Conservation (phyloP, 2,888 invertebrate genomes). For the Harmothoe impar region DNA sequence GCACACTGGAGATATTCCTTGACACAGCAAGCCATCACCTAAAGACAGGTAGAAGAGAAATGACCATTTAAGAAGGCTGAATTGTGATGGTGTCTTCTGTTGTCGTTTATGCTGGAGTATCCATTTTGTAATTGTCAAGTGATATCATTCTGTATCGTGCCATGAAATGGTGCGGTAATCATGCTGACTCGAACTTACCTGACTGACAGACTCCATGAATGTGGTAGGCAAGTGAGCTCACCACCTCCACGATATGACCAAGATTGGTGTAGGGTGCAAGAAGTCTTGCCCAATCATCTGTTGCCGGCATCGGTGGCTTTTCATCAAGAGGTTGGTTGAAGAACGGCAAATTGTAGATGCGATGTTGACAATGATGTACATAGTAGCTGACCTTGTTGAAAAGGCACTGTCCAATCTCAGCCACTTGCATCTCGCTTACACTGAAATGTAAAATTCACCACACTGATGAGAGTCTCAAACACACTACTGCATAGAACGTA, state of each 20-base stretch:
- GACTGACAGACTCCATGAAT: not conserved
- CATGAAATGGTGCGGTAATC: not conserved
- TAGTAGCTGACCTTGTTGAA: not conserved
- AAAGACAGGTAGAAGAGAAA: not conserved
- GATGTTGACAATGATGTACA: conserved; percentile 1
- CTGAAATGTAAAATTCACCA: not conserved
- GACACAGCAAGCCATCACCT: not conserved
- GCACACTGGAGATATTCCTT: not conserved
- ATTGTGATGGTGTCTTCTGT: too few species aligned
- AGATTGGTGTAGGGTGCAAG: not conserved
- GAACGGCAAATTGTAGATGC: not conserved
- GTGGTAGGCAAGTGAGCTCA: not conserved
- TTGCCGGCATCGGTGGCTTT: not conserved
- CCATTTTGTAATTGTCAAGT: too few species aligned
- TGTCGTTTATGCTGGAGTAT: too few species aligned
- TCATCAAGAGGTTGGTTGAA: not conserved
- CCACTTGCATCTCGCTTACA: not conserved
- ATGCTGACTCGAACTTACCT: not conserved
- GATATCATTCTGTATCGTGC: too few species aligned
- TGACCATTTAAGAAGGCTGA: too few species aligned
- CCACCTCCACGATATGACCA: not conserved
- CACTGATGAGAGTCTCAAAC: too few species aligned
- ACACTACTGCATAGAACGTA: too few species aligned
- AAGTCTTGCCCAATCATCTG: not conserved
- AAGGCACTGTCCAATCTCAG: not conserved